Evolutionary conservation across 2,888 invertebrate genomes (phyloP).

Genomic region (Hemicrepidius hirtus): DNA sequence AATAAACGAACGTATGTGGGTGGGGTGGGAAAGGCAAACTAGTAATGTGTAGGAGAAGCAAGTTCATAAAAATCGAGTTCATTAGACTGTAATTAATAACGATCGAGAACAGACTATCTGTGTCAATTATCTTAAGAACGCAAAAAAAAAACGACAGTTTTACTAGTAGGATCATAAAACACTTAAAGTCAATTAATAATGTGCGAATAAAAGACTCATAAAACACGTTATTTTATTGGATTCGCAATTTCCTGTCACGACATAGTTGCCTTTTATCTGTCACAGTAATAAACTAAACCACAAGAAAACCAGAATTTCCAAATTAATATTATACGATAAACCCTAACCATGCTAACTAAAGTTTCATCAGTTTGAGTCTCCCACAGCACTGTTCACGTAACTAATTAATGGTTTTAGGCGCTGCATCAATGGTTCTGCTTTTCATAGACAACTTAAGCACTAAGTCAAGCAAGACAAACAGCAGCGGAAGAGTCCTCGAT

Average conservation of each 20-base stretch:
- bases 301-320: slow-evolving; percentile 20
- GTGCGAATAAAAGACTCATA: not conserved
- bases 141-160: no score
- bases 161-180: no score
- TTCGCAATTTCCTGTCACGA: slow-evolving; percentile 9
- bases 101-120: not conserved
- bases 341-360: slow-evolving; percentile 7
- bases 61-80: not conserved
- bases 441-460: slow-evolving; percentile 42
- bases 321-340: slow-evolving; percentile 1
- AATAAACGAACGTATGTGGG: not conserved
- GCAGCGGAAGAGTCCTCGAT: slow-evolving; percentile 37
- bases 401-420: slow-evolving; percentile 34
- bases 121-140: no score
- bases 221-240: not conserved
- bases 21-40: not conserved
- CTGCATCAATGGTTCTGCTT: slow-evolving; percentile 34
- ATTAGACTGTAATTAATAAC: slow-evolving; percentile 3
- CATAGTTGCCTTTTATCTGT: not conserved
- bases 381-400: slow-evolving; percentile 26
- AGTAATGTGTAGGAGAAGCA: not conserved
- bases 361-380: slow-evolving; percentile 7
- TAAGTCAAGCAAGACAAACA: slow-evolving; percentile 38
- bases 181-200: slow-evolving; percentile 8
- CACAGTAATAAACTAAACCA: not conserved